Conservation (phyloP, 2,797 vertebrate species). For the Sphaeramia orbicularis region DNA sequence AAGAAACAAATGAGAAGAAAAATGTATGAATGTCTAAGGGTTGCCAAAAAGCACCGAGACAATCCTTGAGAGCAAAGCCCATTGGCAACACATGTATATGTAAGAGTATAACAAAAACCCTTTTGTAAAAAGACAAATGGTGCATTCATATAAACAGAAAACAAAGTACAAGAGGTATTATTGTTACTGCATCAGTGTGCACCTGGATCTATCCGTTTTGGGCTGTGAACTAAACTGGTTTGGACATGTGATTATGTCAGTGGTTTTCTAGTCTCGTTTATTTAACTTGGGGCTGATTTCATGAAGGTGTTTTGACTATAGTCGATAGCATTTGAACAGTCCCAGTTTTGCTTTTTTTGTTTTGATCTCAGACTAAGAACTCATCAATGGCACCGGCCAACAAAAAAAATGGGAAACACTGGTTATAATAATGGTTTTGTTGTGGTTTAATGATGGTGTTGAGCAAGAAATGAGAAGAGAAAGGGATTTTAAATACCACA, state of each 20-base stretch:
- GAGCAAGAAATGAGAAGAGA: too few relatives aligned
- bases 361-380: too few relatives aligned
- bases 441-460: too few relatives aligned
- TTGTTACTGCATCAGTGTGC: slow-evolving; percentile 17
- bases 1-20: slow-evolving; percentile 50
- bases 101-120: slow-evolving; percentile 9
- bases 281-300: too few relatives aligned
- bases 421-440: too few relatives aligned
- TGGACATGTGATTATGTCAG: not conserved
- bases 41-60: slow-evolving; percentile 48
- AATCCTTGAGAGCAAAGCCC: slow-evolving; percentile 21
- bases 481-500: too few relatives aligned
- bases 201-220: not conserved
- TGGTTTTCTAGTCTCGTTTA: not conserved
- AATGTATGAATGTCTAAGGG: slow-evolving; percentile 18
- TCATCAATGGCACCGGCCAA: too few relatives aligned
- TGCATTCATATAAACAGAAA: slow-evolving; percentile 9
- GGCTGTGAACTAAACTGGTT: not conserved
- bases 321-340: too few relatives aligned
- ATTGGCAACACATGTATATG: slow-evolving; percentile 35
- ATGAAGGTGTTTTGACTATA: too few relatives aligned
- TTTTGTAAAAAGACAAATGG: slow-evolving; percentile 28
- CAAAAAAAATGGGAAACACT: too few relatives aligned
- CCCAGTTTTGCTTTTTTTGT: too few relatives aligned
- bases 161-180: not conserved